These are phyloP conservation scores for Nycticorax nycticorax DNA, from an alignment of 2,113 vertebrate species.

Conservation along the genomic window DNA sequence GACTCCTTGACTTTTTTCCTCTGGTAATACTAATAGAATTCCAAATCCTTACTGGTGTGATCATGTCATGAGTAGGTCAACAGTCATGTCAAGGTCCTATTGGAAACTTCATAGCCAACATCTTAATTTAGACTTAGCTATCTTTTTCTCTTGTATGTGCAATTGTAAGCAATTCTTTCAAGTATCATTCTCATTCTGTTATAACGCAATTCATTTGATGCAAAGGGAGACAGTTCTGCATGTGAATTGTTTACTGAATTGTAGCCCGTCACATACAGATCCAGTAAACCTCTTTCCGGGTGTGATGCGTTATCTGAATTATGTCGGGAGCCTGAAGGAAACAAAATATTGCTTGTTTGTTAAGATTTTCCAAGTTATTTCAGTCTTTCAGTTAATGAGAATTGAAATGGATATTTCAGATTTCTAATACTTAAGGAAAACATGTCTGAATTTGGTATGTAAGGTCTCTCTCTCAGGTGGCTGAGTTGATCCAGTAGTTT, in stretches of 20 bases:
- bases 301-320: slow-evolving; percentile 16
- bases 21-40: slow-evolving; percentile 99
- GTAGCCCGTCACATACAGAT: slow-evolving; percentile 51
- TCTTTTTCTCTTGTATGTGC: slow-evolving; percentile 78
- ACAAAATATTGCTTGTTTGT: neutral
- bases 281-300: slow-evolving; percentile 53
- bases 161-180: slow-evolving; percentile 82
- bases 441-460: neutral
- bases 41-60: slow-evolving; percentile 95
- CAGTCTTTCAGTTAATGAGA: neutral
- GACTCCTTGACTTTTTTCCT: slow-evolving; percentile 98
- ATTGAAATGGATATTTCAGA: neutral
- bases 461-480: neutral
- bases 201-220: slow-evolving; percentile 80
- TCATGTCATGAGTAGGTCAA: slow-evolving; percentile 98
- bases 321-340: neutral
- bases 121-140: slow-evolving; percentile 98
- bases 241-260: slow-evolving; percentile 73
- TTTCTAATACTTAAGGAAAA: neutral
- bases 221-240: slow-evolving; percentile 74
- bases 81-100: slow-evolving; percentile 99
- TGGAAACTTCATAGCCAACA: slow-evolving; percentile 97
- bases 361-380: neutral
- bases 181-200: slow-evolving; percentile 79
- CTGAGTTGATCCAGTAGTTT: neutral